Conservation (phyloP, 2,113 vertebrate species). For the Gasterosteus aculeatus region DNA sequence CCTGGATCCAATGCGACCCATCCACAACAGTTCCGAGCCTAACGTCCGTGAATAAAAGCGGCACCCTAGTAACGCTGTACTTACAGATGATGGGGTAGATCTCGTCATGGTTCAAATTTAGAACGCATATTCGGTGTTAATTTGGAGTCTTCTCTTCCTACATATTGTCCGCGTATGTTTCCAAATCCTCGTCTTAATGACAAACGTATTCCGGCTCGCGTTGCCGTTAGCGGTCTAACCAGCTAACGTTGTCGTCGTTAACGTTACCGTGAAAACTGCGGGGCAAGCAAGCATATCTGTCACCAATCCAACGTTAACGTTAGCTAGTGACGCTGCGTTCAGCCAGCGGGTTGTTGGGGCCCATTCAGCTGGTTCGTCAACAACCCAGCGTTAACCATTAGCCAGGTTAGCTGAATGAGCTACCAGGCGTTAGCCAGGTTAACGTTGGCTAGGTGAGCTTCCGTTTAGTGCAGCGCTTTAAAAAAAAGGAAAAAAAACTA, state of each 20-base stretch:
- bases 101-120: conserved; percentile 77
- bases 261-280: conserved; percentile 70
- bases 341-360: conserved; percentile 76
- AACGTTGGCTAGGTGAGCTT: conserved; percentile 33
- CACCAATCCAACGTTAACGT: conserved; percentile 66
- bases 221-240: conserved; percentile 67
- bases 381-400: conserved; percentile 78
- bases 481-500: conserved; percentile 4
- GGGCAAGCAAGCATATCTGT: conserved; percentile 69
- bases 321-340: conserved; percentile 77
- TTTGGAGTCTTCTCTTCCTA: conserved; percentile 52
- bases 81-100: conserved; percentile 76
- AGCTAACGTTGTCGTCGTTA: conserved; percentile 69
- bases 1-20: conserved; percentile 51
- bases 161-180: conserved; percentile 47
- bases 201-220: conserved; percentile 47
- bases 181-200: conserved; percentile 51
- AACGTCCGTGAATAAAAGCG: conserved; percentile 46
- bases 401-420: conserved; percentile 68
- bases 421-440: conserved; percentile 50
- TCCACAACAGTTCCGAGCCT: conserved; percentile 66
- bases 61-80: conserved; percentile 60
- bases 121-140: conserved; percentile 74
- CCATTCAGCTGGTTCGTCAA: conserved; percentile 78
- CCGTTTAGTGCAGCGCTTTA: background rate